Base-by-base conservation (phyloP, 1,140 invertebrate species). In the Panulirus ornatus region DNA sequence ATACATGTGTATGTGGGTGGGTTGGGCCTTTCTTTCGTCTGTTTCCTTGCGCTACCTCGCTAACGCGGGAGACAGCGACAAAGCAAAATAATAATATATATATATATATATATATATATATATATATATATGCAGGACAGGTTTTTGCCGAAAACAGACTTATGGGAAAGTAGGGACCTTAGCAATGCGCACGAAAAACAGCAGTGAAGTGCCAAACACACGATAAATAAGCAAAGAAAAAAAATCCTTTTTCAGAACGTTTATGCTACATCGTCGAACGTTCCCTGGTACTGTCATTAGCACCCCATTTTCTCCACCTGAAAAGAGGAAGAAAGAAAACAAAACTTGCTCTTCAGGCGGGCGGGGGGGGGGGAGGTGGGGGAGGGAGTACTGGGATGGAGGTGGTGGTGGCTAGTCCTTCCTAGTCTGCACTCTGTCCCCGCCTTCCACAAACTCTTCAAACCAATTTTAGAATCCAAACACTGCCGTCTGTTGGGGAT, bases 391-490 rank as follows among this genome's bases (percentile, higher is more conserved):
- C n/a, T n/a, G n/a, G 73, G 36, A 38, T 27, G 16, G 27, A 34
- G 14, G 73, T 1, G 71, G 30, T 44, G n/a, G 76, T 44, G 42
- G 76, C 42, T 51, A 79, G 51, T 79, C 76, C 76, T n/a, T 34
- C 11, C 40, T 34, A 8, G 76, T 36, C 42, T 79, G 2, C 42
- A 51, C 76, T 79, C 51, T 79, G 76, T 79, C 42, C 76, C 51
- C 76, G 19, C 2, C 54, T 58, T 58, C 54, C 54, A 58, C 44
- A 47, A 11, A 79, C 30, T 79, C 76, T 79, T 79, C 44, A 51
- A 40, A 44, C 76, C 76, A 79, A 79, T 79, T 79, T 79, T 79
- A 79, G 76, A 79, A 79, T 51, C 76, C 76, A 79, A 79, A 79
- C 76, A 79, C 16, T 51, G 42, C 42, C 42, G 76, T 51, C 42